These are phyloP conservation scores for Melanotaenia trifasciata DNA, from an alignment of 2,797 vertebrate genomes.

Conservation along the genomic window DNA sequence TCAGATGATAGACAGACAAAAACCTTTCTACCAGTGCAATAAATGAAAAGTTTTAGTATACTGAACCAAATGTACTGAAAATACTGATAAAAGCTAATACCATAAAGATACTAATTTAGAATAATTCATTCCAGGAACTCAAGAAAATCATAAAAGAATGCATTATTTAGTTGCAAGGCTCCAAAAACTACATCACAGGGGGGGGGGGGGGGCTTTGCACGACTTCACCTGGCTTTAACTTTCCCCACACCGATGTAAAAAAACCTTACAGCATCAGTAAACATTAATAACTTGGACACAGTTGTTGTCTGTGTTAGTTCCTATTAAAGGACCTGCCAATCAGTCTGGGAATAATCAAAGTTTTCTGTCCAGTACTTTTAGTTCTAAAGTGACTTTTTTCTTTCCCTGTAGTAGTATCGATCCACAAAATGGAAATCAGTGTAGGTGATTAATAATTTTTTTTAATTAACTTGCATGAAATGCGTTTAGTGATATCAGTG, in stretches of 20 bases:
- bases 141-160: conserved; percentile 19
- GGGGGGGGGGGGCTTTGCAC: conserved; percentile 46
- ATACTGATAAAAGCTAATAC: neutral
- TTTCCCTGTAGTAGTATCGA: conserved; percentile 8
- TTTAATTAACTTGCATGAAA: conserved; percentile 30
- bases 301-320: conserved; percentile 43
- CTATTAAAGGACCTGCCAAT: conserved; percentile 58
- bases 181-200: conserved; percentile 31
- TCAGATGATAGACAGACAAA: conserved; percentile 12
- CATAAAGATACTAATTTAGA: neutral
- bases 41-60: neutral
- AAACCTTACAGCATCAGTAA: conserved; percentile 66
- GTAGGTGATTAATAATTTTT: conserved; percentile 7
- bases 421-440: conserved; percentile 1
- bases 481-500: conserved; percentile 34
- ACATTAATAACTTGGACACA: conserved; percentile 70
- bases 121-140: conserved; percentile 5
- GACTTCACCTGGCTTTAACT: conserved; percentile 43
- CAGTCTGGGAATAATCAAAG: conserved; percentile 26
- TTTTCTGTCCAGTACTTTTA: conserved; percentile 30
- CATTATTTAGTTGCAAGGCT: conserved; percentile 34
- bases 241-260: conserved; percentile 61
- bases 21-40: conserved; percentile 13
- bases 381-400: neutral
- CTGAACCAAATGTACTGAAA: neutral